Base-by-base conservation (phyloP, 2,888 invertebrate species). In the Odontocolon sp. region DNA sequence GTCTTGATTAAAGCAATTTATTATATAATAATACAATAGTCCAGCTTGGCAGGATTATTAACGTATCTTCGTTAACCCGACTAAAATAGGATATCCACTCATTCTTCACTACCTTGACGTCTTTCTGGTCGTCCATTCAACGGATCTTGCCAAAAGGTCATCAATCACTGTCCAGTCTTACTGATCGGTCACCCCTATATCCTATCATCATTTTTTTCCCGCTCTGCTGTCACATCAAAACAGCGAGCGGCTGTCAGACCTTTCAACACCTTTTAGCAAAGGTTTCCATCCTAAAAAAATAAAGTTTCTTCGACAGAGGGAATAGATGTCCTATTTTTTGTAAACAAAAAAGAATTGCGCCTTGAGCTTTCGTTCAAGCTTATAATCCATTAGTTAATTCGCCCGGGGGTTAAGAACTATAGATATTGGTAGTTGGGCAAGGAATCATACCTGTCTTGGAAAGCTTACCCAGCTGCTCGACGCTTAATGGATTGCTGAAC, bases 401-500 rank as follows among this genome's bases (percentile, higher is more conserved):
- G 11, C 33, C 21, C 31, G 4, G 6, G 42, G 31, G 16, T 38
- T 14, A 1, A 3, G 21, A 8, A 11, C 21, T 23, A n/a, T 42
- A 14, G 31, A 50, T 59, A 66, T 72, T 57, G 57, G 57, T 72
- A 72, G 56, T 57, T 38, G 28, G 45, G 50, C 38, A 28, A 38
- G 40, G 40, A 72, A 50, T 72, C 38, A 47, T 64, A 56, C 64
- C 56, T 45, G 50, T 40, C 33, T 47, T 52, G n/a, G 33, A 45
- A 42, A 26, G 50, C 16, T 18, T 40, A 14, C 38, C 21, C 40
- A 45, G 38, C 11, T 40, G 23, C 31, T 21, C 40, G 42, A 9
- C 52, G 42, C 45, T 56, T 63, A 71, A 63, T 71, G 45, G 63
- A 71, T 56, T 63, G 70, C 70, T 31, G 40, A 70, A 28, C 23